These are phyloP conservation scores for Hippocampus comes DNA, from an alignment of 2,113 vertebrate genomes.

Conservation along the genomic window DNA sequence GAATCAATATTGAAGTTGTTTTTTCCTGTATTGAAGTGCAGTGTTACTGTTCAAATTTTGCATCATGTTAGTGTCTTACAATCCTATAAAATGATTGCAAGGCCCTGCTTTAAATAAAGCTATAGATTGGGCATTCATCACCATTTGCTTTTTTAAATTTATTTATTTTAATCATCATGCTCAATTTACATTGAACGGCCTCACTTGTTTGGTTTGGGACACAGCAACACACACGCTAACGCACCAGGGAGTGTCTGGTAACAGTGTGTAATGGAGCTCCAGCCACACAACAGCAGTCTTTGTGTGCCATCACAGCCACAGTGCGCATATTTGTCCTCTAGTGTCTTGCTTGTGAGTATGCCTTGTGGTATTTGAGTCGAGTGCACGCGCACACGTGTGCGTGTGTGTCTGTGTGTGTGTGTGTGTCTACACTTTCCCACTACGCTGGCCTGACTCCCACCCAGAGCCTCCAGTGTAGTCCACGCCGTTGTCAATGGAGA, in stretches of 20 bases:
- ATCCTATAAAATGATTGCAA: background rate
- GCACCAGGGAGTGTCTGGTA: background rate
- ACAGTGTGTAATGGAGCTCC: background rate
- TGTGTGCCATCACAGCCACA: slow-evolving; percentile 6
- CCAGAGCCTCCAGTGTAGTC: background rate
- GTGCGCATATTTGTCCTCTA: background rate
- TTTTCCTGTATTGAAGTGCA: no score
- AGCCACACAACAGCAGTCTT: background rate
- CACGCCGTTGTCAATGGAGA: background rate
- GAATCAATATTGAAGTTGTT: no score
- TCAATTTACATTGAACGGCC: background rate
- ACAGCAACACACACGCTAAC: background rate
- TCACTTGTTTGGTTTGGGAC: background rate
- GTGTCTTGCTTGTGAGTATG: background rate
- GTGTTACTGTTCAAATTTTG: background rate
- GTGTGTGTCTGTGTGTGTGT: background rate
- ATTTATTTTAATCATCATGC: background rate
- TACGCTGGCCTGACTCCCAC: background rate
- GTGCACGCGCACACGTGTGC: background rate
- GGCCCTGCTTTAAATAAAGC: background rate
- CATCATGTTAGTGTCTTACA: background rate
- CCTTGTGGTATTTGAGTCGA: background rate
- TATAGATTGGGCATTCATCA: background rate
- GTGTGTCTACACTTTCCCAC: background rate
- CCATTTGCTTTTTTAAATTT: no score